phyloP scores from a whole-genome alignment of 2,113 vertebrate species.

The Platanista minor region DNA sequence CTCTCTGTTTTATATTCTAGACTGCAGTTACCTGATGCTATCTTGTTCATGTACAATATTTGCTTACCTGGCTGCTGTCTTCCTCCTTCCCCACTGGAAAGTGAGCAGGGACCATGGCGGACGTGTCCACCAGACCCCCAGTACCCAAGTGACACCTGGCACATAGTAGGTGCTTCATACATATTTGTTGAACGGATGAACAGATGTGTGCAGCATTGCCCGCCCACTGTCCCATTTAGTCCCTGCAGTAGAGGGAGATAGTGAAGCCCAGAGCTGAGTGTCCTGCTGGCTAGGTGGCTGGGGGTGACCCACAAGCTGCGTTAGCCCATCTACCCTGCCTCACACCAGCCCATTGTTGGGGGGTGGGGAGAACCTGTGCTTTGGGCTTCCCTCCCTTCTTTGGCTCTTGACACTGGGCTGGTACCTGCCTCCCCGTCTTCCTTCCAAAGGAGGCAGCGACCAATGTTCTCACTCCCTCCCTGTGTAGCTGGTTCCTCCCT shows the following conservation, averaged over 20 bases:
- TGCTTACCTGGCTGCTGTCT: background rate
- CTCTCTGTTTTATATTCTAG: background rate
- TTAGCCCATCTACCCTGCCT: background rate
- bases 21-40: background rate
- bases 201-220: background rate
- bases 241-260: background rate
- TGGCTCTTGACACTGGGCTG: background rate
- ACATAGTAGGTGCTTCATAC: background rate
- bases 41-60: background rate
- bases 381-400: background rate
- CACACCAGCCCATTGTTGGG: too few species aligned
- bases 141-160: background rate
- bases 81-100: background rate
- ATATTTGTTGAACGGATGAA: background rate
- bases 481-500: background rate
- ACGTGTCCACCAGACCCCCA: background rate
- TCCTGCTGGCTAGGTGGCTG: background rate
- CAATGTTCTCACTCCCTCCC: rapidly evolving
- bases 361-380: background rate
- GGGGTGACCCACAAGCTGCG: background rate
- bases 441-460: background rate
- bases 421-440: background rate
- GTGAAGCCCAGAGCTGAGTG: background rate
- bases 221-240: background rate
- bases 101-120: background rate